Evolutionary conservation across 2,888 invertebrate species (phyloP).

Genomic region (Dryococelus australis): DNA sequence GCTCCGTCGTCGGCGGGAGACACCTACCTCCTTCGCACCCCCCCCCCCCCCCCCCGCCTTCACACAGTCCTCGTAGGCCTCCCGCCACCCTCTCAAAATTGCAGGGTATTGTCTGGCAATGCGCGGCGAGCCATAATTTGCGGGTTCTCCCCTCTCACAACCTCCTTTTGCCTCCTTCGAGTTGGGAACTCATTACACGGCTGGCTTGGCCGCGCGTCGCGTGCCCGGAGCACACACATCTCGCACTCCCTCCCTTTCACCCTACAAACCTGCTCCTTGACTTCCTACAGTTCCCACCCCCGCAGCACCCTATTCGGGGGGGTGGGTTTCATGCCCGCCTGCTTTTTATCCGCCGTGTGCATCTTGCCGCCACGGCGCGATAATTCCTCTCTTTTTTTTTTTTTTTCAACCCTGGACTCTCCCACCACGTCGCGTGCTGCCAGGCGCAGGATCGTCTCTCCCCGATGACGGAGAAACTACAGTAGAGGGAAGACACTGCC

Average conservation of each 20-base stretch:
- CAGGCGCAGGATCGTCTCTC: no score
- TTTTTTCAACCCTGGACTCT: background rate
- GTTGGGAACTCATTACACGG: constrained; percentile 28
- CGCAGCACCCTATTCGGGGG: no score
- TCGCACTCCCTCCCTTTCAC: background rate
- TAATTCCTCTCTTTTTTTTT: background rate
- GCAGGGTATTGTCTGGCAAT: constrained; percentile 6
- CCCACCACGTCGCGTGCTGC: background rate
- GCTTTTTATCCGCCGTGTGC: background rate
- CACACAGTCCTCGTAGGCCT: no score
- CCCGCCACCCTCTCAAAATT: background rate
- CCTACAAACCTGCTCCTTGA: background rate
- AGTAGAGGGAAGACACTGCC: no score
- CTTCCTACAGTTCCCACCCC: background rate
- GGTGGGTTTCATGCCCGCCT: background rate
- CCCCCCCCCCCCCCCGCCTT: no score
- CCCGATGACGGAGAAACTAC: no score
- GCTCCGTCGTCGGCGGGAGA: no score
- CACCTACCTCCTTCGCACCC: no score
- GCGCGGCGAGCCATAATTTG: background rate
- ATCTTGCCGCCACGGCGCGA: background rate
- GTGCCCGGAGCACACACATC: background rate
- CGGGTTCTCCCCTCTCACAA: background rate
- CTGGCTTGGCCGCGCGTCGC: background rate
- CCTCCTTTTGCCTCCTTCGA: background rate